A percentile compares a stretch with the other conserved stretches of the same genome.
These are phyloP conservation scores for Papilio aristodemus DNA, from an alignment of 1,140 invertebrate species.

Conservation along the genomic window DNA sequence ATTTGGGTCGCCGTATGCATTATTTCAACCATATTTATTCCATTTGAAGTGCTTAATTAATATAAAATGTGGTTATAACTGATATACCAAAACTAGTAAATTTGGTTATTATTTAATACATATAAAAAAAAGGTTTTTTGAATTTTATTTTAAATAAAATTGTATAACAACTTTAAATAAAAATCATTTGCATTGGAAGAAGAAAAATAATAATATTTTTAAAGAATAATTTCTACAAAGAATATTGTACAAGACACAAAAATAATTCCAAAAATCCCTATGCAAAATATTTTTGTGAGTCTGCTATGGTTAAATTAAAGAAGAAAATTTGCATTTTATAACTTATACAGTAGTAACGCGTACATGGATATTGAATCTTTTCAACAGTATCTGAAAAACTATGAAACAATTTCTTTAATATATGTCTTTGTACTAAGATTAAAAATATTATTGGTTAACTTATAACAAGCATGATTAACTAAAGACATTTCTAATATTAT, in stretches of 20 bases:
- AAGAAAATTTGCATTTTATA: constrained; percentile 8
- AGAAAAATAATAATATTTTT: too few relatives aligned
- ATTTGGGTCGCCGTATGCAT: neutral
- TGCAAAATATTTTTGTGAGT: constrained; percentile 16
- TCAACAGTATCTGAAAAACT: neutral
- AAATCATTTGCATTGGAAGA: neutral
- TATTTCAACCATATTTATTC: neutral
- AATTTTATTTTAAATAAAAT: neutral
- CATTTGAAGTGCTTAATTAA: neutral
- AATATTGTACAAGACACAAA: neutral
- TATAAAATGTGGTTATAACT: too few relatives aligned
- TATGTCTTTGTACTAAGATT: neutral
- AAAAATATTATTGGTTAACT: too few relatives aligned
- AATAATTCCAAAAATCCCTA: neutral
- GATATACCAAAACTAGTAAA: too few relatives aligned
- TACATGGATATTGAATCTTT: neutral
- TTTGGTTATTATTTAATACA: neutral
- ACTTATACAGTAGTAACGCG: constrained; percentile 1
- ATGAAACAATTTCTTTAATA: neutral
- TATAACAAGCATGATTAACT: too few relatives aligned
- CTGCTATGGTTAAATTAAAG: constrained; percentile 4
- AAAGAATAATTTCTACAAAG: neutral
- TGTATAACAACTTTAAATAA: neutral
- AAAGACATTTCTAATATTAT: too few relatives aligned
- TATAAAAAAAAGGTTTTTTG: too few relatives aligned